These are phyloP conservation scores for Vireo griseus DNA, from an alignment of 2,797 vertebrate species.

Conservation along the genomic window DNA sequence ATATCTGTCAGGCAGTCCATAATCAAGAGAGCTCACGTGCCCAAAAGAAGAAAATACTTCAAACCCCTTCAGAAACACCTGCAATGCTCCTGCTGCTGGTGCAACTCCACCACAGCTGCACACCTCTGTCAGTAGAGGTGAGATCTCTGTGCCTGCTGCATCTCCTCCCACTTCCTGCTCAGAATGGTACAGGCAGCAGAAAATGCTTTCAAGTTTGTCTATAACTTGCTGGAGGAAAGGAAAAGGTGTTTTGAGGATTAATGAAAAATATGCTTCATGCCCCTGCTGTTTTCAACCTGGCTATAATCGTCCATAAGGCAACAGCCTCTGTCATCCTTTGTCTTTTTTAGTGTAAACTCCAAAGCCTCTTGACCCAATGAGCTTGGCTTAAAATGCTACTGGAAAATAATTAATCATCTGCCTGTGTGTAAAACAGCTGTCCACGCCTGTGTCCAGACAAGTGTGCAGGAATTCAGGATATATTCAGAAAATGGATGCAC, in stretches of 20 bases:
- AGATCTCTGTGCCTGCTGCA: accelerated
- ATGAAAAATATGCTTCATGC: background rate
- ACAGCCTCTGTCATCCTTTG: background rate
- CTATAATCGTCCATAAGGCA: background rate
- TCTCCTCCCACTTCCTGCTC: background rate
- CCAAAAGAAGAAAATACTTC: background rate
- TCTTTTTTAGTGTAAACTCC: background rate
- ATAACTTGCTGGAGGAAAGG: background rate
- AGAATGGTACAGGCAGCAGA: background rate
- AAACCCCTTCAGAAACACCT: background rate
- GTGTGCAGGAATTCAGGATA: background rate
- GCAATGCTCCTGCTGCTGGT: background rate
- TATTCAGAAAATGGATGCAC: background rate
- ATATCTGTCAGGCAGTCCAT: background rate
- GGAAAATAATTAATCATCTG: background rate
- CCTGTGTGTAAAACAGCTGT: background rate
- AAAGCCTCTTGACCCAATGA: background rate
- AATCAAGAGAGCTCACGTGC: background rate
- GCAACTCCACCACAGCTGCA: background rate
- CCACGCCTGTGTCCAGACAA: background rate
- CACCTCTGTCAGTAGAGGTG: background rate
- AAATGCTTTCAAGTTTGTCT: background rate
- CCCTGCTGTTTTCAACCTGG: background rate
- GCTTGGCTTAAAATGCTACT: background rate
- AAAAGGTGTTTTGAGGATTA: background rate